phyloP scores from a whole-genome alignment of 2,113 vertebrate genomes.

The Phalacrocorax aristotelis region DNA sequence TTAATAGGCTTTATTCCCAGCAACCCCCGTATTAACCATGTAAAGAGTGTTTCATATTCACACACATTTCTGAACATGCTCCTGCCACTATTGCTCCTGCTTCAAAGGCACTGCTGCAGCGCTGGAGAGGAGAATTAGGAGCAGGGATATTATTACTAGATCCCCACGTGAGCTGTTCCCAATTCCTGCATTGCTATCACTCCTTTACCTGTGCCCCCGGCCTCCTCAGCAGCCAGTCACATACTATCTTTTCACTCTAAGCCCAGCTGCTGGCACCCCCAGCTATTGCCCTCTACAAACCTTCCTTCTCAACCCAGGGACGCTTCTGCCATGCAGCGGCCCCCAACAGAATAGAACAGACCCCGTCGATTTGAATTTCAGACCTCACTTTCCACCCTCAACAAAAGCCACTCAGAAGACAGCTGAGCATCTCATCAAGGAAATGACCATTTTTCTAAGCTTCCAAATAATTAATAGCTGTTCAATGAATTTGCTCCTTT shows the following conservation, averaged over 20 bases:
- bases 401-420: background rate
- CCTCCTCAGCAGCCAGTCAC: background rate
- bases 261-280: background rate
- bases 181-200: background rate
- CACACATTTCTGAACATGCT: background rate
- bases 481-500: background rate
- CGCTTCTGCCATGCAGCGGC: rapidly evolving
- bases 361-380: rapidly evolving
- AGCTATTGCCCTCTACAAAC: background rate
- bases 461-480: background rate
- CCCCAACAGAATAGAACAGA: rapidly evolving
- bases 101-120: background rate
- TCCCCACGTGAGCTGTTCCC: background rate
- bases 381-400: background rate
- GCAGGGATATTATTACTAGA: background rate
- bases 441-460: background rate
- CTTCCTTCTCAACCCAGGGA: background rate
- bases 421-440: background rate
- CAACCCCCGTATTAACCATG: background rate
- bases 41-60: background rate
- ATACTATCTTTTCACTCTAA: background rate
- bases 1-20: background rate
- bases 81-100: background rate
- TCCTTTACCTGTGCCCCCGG: too few relatives aligned
- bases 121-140: background rate